Base-by-base conservation (phyloP, 1,140 invertebrate genomes). In the Drosophila biarmipes region DNA sequence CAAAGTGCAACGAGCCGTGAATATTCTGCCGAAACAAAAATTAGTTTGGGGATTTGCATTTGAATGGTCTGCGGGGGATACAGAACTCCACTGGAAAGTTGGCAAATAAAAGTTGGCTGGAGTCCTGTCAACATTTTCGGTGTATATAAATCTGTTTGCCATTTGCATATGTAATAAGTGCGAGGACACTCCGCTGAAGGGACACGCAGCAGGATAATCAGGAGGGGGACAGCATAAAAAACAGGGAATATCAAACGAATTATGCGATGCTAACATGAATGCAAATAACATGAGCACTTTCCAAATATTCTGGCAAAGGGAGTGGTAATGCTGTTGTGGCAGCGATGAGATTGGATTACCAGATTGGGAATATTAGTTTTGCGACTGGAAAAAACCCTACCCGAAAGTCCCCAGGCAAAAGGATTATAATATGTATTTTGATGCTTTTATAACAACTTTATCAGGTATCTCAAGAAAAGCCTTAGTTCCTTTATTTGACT, bases 11-110 rank as follows among this genome's bases (percentile, higher is more conserved):
- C 73, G 75, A 73, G 67, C 73, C 82, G 82, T 79, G 71, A 90
- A 87, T 87, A 78, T 82, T 80, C 59, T 76, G 69, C 37, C 35
- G 54, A 84, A 75, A 78, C 75, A 82, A 51, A 89, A 90, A 90
- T 90, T 90, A 80, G 87, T 82, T 90, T 80, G 72, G 87, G 87
- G 76, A 90, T 87, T 90, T 90, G 75, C 81, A 90, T 89, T 82
- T 89, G 78, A 85, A 86, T 85, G 37, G 61, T 37, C 42, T 17
- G 54, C 34, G 21, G 51, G 46, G 58, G 37, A 51, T 54, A 24
- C 43, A 48, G 29, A 54, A 48, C 37, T 38, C 8, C 56, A 27
- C 67, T 43, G 56, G 51, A 82, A 75, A 82, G 71, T 84, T 80
- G 43, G 58, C 21, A 62, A 80, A 80, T 75, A 79, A 79, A 84